Evolutionary conservation across 1,140 invertebrate species (phyloP), one percentile per base, ranked within the genome.

Genomic region (Phymorhynchus buccinoides): DNA sequence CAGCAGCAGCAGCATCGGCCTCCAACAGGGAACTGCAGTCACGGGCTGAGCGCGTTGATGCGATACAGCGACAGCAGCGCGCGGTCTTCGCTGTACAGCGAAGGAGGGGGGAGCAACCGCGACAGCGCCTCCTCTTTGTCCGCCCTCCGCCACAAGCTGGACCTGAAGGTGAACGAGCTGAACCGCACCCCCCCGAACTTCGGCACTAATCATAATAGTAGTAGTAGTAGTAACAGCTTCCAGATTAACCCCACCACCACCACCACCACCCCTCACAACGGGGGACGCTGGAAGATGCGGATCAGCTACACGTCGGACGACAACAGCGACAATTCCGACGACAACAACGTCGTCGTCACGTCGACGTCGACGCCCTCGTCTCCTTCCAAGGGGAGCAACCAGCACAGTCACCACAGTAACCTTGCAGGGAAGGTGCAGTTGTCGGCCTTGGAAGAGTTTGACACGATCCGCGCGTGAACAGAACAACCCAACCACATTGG

Each of bases 271-370:
- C 78, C 68, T 75, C 78, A 48, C 82, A 84, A 42, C 39, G 80
- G 80, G 37, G 48, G 84, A 32, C 78, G 78, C 44, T 87, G 86
- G 83, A 83, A 85, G 48, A 84, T 80, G 66, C 68, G 83, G 16
- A 84, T 86, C 22, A 88, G 86, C 48, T 85, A 86, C 71, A 88
- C 88, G 6, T 87, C 86, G 3, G 88, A 89, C 48, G 87, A 89
- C 18, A 87, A 87, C 80, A 88, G 86, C 44, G 87, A 89, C 62
- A 89, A 89, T 83, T 89, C 88, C 0, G 87, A 85, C n/a, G 87
- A 89, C 68, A 85, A 84, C 14, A 85, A 84, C 75, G 56, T 73
- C 22, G 80, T 56, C 42, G 22, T 71, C 42, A 32, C 80, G n/a
- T 62, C 84, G 16, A n/a, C n/a, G n/a, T n/a, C n/a, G n/a, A 39